Percentiles rank a stretch among this genome's conserved stretches.
Evolutionary conservation across 2,888 invertebrate species (phyloP).

Genomic region (Leptopilina drosophilae): DNA sequence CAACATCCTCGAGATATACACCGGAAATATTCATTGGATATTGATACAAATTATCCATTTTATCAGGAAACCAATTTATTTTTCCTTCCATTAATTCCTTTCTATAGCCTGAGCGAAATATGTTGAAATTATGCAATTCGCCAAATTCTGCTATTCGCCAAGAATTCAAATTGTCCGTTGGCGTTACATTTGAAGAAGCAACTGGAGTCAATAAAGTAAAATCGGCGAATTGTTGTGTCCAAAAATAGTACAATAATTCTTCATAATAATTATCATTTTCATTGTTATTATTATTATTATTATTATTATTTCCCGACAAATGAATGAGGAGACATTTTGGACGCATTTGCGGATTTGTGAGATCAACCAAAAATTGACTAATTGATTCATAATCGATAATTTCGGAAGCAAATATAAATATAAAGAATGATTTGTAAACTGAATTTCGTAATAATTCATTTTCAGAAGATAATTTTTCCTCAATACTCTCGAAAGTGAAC

Average conservation of each 20-base stretch:
- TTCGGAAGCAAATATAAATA: not conserved
- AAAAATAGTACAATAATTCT: not conserved
- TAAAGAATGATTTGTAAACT: not conserved
- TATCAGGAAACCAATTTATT: conserved; percentile 7
- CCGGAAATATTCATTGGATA: not conserved
- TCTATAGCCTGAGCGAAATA: not conserved
- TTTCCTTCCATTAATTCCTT: not conserved
- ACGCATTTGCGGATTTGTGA: not conserved
- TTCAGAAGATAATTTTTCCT: not conserved
- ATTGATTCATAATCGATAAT: not conserved
- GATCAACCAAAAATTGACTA: not conserved
- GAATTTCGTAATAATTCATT: not conserved
- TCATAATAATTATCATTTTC: not conserved
- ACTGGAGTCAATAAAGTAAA: not conserved
- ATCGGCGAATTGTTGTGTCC: not conserved
- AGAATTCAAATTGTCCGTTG: not conserved
- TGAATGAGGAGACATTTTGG: not conserved
- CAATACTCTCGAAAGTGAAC: not conserved
- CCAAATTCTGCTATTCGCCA: not conserved
- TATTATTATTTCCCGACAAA: not conserved
- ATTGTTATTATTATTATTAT: too few relatives aligned
- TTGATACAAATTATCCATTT: not conserved
- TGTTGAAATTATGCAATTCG: not conserved
- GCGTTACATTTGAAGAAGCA: not conserved
- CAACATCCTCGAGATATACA: not conserved